Evolutionary conservation across 64 coral and sea anemone genomes (phyloP).

Genomic region (Stichodactyla helianthus): DNA sequence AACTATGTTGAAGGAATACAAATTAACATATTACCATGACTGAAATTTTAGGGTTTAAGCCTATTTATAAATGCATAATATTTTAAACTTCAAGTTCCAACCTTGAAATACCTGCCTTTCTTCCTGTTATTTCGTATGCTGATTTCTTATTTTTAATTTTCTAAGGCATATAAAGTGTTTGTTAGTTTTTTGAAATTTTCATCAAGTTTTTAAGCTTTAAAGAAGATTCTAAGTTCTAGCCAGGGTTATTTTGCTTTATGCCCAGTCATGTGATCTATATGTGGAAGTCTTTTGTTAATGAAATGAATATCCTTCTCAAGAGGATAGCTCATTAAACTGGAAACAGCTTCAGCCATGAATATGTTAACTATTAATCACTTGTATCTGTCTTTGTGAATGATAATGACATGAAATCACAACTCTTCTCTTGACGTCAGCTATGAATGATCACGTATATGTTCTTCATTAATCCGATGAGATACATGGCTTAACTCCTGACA

Average conservation of each 20-base stretch:
- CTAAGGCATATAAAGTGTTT: too few relatives aligned
- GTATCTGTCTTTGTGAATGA: conserved; percentile 3
- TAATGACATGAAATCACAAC: conserved; percentile 18
- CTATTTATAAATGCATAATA: too few relatives aligned
- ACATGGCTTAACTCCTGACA: not conserved
- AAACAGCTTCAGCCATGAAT: not conserved
- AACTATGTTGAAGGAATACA: too few relatives aligned
- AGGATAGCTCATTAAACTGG: conserved; percentile 2
- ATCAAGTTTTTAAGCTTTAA: not conserved
- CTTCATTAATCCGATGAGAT: not conserved
- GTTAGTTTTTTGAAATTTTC: too few relatives aligned
- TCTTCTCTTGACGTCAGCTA: not conserved
- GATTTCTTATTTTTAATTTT: too few relatives aligned
- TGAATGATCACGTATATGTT: not conserved
- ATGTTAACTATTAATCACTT: conserved; percentile 38
- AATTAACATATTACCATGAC: too few relatives aligned
- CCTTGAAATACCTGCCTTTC: too few relatives aligned
- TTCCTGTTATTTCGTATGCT: too few relatives aligned
- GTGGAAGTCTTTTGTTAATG: not conserved
- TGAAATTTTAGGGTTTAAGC: too few relatives aligned
- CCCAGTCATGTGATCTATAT: not conserved
- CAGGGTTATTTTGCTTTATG: not conserved
- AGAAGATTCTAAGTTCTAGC: not conserved
- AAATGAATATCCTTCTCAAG: conserved; percentile 2
- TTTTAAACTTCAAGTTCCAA: too few relatives aligned